Evolutionary conservation across 2,797 vertebrate species (phyloP).

Genomic region (Aeoliscus strigatus): DNA sequence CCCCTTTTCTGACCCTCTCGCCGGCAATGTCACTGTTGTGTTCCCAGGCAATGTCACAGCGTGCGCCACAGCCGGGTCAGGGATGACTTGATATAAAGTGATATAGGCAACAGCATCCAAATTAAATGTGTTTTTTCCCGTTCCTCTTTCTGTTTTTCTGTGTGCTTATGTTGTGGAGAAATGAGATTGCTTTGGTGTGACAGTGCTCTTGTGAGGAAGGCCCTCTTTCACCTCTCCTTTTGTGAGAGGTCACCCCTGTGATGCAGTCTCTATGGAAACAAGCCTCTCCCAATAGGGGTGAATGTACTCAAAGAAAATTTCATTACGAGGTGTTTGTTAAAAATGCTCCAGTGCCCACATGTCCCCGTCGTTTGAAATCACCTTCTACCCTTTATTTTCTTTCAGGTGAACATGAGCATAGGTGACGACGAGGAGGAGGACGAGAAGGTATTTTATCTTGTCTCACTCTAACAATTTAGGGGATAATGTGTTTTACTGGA

Average conservation of each 20-base stretch:
- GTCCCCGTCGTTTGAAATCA: conserved; percentile 66
- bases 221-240: conserved; percentile 79
- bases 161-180: conserved; percentile 75
- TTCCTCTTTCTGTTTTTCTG: conserved; percentile 58
- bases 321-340: conserved; percentile 82
- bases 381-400: conserved; percentile 68
- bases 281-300: conserved; percentile 81
- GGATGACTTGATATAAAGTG: conserved; percentile 77
- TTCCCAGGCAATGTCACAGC: conserved; percentile 66
- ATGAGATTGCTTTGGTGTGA: conserved; percentile 80
- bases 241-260: conserved; percentile 80
- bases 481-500: conserved; percentile 46
- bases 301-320: conserved; percentile 79
- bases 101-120: conserved; percentile 74
- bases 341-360: conserved; percentile 75
- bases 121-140: conserved; percentile 69
- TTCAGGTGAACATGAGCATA: conserved; percentile 83
- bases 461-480: conserved; percentile 41
- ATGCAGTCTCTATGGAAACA: conserved; percentile 81
- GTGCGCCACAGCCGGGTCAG: conserved; percentile 60
- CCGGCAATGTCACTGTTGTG: conserved; percentile 64
- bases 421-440: conserved; percentile 94
- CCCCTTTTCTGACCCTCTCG: conserved; percentile 64
- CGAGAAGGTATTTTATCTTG: conserved; percentile 84
- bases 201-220: conserved; percentile 76